A percentile compares a stretch with the other conserved stretches of the same genome.
Conservation (phyloP, 1,140 invertebrate genomes). For the Lepidotrigona ventralis region DNA sequence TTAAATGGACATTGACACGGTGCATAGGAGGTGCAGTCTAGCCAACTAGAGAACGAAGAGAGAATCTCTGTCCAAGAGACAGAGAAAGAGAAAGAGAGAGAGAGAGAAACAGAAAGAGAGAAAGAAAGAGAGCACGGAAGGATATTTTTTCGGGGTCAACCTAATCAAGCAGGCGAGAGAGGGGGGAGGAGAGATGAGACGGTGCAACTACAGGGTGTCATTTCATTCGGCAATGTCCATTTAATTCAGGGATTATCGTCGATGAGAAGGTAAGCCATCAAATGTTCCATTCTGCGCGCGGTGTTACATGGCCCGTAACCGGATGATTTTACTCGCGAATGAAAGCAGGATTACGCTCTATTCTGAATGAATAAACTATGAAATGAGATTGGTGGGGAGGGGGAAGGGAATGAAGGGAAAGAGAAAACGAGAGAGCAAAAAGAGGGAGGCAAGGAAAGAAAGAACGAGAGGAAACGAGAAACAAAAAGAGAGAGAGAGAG, state of each 20-base stretch:
- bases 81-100: too few relatives aligned
- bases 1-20: slow-evolving; percentile 79
- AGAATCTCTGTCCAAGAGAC: slow-evolving; percentile 1
- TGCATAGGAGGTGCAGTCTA: slow-evolving; percentile 73
- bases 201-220: slow-evolving; percentile 63
- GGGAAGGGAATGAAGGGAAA: too few relatives aligned
- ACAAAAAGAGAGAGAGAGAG: too few relatives aligned
- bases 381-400: not conserved
- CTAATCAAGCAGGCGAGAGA: slow-evolving; percentile 58
- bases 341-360: not conserved
- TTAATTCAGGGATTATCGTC: slow-evolving; percentile 75
- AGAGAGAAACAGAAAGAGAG: too few relatives aligned
- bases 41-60: slow-evolving; percentile 21
- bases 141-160: not conserved
- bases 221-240: slow-evolving; percentile 77
- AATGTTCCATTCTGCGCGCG: slow-evolving; percentile 45
- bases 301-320: not conserved
- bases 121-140: slow-evolving; percentile 23
- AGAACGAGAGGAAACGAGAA: not conserved
- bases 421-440: not conserved
- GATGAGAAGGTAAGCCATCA: slow-evolving; percentile 65
- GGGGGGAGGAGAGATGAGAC: slow-evolving; percentile 39
- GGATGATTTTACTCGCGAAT: not conserved
- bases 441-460: too few relatives aligned
- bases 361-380: not conserved